Conservation (phyloP, 2,113 vertebrate genomes). For the Xerus inauris region DNA sequence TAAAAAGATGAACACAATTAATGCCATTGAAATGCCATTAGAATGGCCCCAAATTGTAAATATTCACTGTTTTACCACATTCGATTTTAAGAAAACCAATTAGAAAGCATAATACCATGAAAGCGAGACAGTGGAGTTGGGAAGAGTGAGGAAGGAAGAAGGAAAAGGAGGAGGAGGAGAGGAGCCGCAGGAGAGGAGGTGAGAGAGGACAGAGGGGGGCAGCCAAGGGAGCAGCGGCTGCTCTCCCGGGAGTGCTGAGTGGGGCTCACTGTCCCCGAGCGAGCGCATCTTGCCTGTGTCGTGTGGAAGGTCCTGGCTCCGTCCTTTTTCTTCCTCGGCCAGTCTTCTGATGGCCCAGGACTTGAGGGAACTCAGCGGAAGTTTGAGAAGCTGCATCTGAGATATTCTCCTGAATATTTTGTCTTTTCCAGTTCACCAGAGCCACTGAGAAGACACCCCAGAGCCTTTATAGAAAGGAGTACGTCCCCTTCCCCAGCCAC, state of each 20-base stretch:
- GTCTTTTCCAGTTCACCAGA: slow-evolving; percentile 72
- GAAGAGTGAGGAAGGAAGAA: not conserved
- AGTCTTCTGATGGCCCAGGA: not conserved
- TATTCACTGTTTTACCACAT: not conserved
- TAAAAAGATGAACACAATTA: accelerated
- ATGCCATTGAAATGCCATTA: no score
- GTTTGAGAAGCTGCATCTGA: not conserved
- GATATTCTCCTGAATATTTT: not conserved
- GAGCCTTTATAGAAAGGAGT: slow-evolving; percentile 69
- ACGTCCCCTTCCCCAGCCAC: slow-evolving; percentile 61
- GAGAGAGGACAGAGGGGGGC: not conserved
- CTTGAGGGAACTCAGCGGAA: no score
- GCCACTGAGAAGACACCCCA: not conserved
- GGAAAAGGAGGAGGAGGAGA: no score
- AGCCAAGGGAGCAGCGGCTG: accelerated
- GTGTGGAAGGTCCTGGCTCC: accelerated
- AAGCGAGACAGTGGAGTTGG: not conserved
- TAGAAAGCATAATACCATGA: not conserved
- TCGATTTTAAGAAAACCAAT: not conserved
- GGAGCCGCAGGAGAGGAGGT: no score
- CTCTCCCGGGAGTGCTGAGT: accelerated
- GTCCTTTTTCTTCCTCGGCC: accelerated
- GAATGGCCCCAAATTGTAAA: not conserved
- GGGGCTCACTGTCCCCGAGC: not conserved
- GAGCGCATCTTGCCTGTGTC: accelerated